Evolutionary conservation across 2,113 vertebrate species (phyloP).

Genomic region (Heliornis fulica): DNA sequence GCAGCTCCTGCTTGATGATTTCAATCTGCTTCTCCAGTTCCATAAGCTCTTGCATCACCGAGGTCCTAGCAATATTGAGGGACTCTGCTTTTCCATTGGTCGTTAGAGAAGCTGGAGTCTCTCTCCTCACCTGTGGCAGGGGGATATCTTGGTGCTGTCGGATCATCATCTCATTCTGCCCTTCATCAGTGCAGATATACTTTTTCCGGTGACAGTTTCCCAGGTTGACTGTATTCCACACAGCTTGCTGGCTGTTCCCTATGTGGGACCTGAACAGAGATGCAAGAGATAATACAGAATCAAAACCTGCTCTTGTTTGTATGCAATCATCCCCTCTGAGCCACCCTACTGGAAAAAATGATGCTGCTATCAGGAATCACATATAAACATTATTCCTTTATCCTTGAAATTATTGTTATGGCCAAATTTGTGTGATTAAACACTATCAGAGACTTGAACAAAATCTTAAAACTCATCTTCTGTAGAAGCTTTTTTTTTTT

Average conservation of each 20-base stretch:
- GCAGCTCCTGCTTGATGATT: conserved; percentile 92
- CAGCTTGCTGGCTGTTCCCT: conserved; percentile 81
- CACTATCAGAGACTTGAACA: neutral
- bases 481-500: neutral
- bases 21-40: conserved; percentile 94
- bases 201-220: conserved; percentile 79
- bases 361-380: neutral
- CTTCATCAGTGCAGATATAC: conserved; percentile 76
- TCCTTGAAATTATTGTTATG: neutral
- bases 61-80: conserved; percentile 72
- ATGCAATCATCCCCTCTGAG: neutral
- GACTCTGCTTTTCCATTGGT: conserved; percentile 89
- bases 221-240: conserved; percentile 82
- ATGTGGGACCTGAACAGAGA: conserved; percentile 79
- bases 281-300: neutral
- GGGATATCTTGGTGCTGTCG: conserved; percentile 79
- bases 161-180: conserved; percentile 77
- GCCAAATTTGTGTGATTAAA: neutral
- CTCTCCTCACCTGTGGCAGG: conserved; percentile 76
- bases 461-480: neutral
- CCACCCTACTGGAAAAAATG: neutral
- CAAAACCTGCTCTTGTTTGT: neutral
- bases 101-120: conserved; percentile 74
- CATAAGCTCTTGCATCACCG: conserved; percentile 85
- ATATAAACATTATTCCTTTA: neutral